Evolutionary conservation across 2,888 invertebrate species (phyloP), one percentile per base, ranked within the genome.

Genomic region (Drosophila nr. perissopoda): DNA sequence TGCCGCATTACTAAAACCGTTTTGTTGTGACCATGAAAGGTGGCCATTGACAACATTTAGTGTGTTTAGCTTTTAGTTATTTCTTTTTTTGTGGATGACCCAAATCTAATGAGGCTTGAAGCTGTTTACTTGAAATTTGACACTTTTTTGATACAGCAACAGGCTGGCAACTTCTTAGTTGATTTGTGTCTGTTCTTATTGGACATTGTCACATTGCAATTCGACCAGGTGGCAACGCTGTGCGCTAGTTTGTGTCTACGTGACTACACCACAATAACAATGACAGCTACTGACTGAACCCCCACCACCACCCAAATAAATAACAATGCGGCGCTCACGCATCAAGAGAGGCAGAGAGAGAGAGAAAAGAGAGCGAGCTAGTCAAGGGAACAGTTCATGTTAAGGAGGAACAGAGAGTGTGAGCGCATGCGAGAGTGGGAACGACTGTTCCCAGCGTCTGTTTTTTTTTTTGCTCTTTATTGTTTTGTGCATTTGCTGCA

Each of bases 401-500:
- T 8, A 46, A 25, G 25, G 25, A 8, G 16, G 18, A 51, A 46
- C 27, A 11, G 52, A 48, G 51, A 42, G 38, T 18, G 46, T 58
- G 29, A 58, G n/a, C 40, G 36, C 31, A 38, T 21, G 82, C 66
- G 74, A 65, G 70, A 54, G 51, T 54, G 66, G 70, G 53, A 70
- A 57, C 38, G 63, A 38, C 64, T 74, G 63, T 70, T 77, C 74
- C 36, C 70, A 64, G 64, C 70, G 65, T 69, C 63, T 72, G 68
- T 82, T 69, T 65, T 40, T 56, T 40, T 31, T 71, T 46, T 61
- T 62, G 56, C 71, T 70, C 62, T 85, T 74, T 74, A 66, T 74
- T 80, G 76, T 76, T 79, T 59, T 80, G 68, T 82, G 81, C 84
- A 84, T 81, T 83, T 82, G 56, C 31, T 40, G 74, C 82, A 82